Conservation (phyloP, 92 coral and sea anemone genomes). For the Epizoanthus illoricatus region DNA sequence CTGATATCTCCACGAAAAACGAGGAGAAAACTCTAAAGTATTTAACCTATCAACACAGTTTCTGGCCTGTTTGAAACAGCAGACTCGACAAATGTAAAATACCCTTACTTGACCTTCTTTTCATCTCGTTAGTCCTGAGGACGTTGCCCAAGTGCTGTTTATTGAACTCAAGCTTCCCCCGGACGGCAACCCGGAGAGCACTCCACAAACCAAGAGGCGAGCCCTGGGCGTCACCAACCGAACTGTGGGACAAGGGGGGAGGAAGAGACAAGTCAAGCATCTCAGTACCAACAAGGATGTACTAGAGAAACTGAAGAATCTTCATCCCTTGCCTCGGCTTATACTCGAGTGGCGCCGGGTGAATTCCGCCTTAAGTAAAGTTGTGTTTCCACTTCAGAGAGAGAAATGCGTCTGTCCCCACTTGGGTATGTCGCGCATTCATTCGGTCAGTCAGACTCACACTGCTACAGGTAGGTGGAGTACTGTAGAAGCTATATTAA, state of each 20-base stretch:
- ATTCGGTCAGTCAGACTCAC: constrained; percentile 82
- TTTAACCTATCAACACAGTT: too few species aligned
- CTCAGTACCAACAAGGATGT: constrained; percentile 95
- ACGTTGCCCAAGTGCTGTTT: constrained; percentile 87
- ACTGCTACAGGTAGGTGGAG: constrained; percentile 68
- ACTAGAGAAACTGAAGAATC: constrained; percentile 73
- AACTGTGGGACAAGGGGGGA: constrained; percentile 62
- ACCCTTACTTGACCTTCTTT: not conserved
- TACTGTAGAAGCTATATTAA: not conserved
- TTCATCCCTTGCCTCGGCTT: constrained; percentile 87
- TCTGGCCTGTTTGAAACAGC: too few species aligned
- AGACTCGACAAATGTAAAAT: too few species aligned
- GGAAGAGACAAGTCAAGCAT: constrained; percentile 60
- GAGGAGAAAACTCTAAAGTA: too few species aligned
- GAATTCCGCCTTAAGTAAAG: constrained; percentile 90
- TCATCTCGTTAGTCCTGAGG: constrained; percentile 58
- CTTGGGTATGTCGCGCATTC: constrained; percentile 81
- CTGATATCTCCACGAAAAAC: too few species aligned
- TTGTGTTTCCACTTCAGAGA: constrained; percentile 90
- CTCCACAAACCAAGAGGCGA: constrained; percentile 54
- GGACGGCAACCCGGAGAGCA: constrained; percentile 67
- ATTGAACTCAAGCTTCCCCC: constrained; percentile 89
- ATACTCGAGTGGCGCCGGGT: constrained; percentile 96
- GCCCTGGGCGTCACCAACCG: constrained; percentile 73
- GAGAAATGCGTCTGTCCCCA: constrained; percentile 62